Conservation (phyloP, 2,888 invertebrate genomes). For the Monochamus alternatus region DNA sequence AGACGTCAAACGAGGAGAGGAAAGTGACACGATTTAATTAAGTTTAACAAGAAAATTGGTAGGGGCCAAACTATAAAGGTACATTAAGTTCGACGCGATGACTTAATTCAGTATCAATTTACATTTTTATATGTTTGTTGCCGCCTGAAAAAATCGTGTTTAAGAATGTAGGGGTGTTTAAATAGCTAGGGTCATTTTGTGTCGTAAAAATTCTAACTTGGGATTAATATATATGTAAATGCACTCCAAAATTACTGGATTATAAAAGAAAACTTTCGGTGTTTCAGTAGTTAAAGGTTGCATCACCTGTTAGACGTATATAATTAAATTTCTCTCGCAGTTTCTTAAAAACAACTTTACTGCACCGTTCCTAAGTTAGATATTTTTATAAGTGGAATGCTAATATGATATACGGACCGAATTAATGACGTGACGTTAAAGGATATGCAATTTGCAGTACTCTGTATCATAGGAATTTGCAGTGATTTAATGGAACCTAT, state of each 20-base stretch:
- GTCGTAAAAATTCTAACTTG: conserved; percentile 54
- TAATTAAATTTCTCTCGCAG: conserved; percentile 8
- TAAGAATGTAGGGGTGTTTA: conserved; percentile 39
- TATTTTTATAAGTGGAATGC: too few species aligned
- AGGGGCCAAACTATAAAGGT: conserved; percentile 37
- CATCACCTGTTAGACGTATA: conserved; percentile 30
- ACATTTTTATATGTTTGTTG: conserved; percentile 54
- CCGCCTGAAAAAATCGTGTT: conserved; percentile 28
- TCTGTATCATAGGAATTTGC: too few species aligned
- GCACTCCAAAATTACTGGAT: conserved; percentile 52
- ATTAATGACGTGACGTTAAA: too few species aligned
- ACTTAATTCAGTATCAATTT: conserved; percentile 55
- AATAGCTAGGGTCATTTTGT: conserved; percentile 43
- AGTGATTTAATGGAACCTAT: too few species aligned
- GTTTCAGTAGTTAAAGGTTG: conserved; percentile 11
- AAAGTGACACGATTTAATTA: too few species aligned
- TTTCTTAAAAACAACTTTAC: too few species aligned
- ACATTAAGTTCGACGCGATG: conserved; percentile 44
- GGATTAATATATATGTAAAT: conserved; percentile 62
- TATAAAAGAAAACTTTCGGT: neutral
- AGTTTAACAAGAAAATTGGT: too few species aligned
- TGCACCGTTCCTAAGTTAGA: too few species aligned
- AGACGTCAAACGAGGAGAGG: too few species aligned
- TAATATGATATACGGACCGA: too few species aligned
- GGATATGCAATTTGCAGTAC: too few species aligned